A percentile compares a stretch with the other conserved stretches of the same genome.
These are phyloP conservation scores for Cyprinella venusta DNA, from an alignment of 2,797 vertebrate species.

Conservation along the genomic window DNA sequence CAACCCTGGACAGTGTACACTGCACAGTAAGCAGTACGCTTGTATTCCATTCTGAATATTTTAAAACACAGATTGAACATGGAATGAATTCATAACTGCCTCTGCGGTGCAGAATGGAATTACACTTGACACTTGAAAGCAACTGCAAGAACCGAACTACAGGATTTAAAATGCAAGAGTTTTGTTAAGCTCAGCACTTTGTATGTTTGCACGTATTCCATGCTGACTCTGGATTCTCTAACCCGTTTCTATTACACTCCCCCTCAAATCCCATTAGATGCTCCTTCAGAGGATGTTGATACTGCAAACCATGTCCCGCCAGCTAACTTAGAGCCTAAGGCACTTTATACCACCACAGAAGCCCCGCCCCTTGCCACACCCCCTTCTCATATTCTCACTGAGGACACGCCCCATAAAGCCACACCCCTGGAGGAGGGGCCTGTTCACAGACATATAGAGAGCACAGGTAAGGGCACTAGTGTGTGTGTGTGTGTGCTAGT, in stretches of 20 bases:
- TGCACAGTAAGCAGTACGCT: background rate
- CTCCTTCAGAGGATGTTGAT: background rate
- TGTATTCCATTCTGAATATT: slow-evolving; percentile 4
- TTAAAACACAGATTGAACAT: slow-evolving; percentile 25
- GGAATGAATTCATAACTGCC: slow-evolving; percentile 8
- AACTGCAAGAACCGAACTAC: background rate
- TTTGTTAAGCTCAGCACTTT: slow-evolving; percentile 38
- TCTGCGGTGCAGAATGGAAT: slow-evolving; percentile 25
- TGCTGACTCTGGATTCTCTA: slow-evolving; percentile 27
- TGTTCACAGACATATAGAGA: slow-evolving; percentile 23
- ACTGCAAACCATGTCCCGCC: background rate
- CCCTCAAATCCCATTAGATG: slow-evolving; percentile 39
- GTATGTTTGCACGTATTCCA: slow-evolving; percentile 7
- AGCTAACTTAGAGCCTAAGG: background rate
- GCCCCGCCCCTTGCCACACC: slow-evolving; percentile 21
- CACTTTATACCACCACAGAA: background rate
- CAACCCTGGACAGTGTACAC: background rate
- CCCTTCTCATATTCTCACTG: slow-evolving; percentile 14
- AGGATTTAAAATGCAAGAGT: slow-evolving; percentile 19
- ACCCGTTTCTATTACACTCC: slow-evolving; percentile 16
- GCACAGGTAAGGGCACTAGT: slow-evolving; percentile 46
- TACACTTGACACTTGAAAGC: background rate
- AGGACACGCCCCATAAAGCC: slow-evolving; percentile 9
- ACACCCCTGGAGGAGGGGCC: slow-evolving; percentile 38
- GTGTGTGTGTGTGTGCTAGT: background rate